Conservation (phyloP, 2,888 invertebrate genomes). For the Ceramica pisi region DNA sequence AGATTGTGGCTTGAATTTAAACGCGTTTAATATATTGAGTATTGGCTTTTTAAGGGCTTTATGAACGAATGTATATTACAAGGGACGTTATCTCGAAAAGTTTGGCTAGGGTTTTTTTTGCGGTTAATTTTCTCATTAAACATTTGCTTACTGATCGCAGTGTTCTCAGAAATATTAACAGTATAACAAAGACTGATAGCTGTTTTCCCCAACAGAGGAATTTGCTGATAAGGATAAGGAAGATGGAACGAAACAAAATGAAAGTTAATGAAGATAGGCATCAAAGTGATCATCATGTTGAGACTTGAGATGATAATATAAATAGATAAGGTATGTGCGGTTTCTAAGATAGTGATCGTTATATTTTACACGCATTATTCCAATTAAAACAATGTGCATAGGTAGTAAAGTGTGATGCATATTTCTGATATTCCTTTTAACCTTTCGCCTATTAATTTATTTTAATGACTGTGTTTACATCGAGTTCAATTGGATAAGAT, state of each 20-base stretch:
- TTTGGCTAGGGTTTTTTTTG: background rate
- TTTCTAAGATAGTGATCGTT: constrained; percentile 24
- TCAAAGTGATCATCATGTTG: background rate
- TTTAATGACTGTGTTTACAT: constrained; percentile 7
- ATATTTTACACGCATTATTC: background rate
- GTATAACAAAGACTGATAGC: background rate
- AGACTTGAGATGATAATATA: background rate
- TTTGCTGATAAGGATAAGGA: constrained; percentile 14
- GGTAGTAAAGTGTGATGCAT: background rate
- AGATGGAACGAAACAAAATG: constrained; percentile 1
- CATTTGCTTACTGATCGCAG: background rate
- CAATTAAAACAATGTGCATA: constrained; percentile 19
- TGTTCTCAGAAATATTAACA: constrained; percentile 8
- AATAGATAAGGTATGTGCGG: background rate
- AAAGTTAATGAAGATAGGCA: constrained; percentile 15
- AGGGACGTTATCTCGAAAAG: too few relatives aligned
- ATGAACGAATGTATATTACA: too few relatives aligned
- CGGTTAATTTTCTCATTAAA: background rate
- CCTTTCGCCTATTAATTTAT: constrained; percentile 13
- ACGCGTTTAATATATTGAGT: too few relatives aligned
- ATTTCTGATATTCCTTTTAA: constrained; percentile 22
- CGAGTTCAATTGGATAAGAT: background rate
- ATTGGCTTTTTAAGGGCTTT: too few relatives aligned
- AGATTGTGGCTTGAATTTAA: too few relatives aligned
- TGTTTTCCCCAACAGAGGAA: background rate